Evolutionary conservation across 2,113 vertebrate species (phyloP).

Genomic region (Seriola quinqueradiata): DNA sequence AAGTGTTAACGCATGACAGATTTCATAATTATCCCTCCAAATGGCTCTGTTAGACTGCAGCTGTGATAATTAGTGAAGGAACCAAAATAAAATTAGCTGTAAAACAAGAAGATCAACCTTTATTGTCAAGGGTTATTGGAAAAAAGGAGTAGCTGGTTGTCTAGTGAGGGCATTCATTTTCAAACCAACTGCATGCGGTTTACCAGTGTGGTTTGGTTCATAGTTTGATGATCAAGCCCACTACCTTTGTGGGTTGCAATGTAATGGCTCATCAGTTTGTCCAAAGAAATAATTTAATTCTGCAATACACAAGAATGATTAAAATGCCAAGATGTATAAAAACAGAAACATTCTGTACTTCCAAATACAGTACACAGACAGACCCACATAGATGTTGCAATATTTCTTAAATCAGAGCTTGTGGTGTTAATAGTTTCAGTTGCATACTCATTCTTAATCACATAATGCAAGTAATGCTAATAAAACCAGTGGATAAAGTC

Average conservation of each 20-base stretch:
- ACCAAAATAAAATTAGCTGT: conserved; percentile 28
- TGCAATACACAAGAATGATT: conserved; percentile 49
- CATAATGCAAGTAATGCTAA: conserved; percentile 62
- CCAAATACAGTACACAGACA: conserved; percentile 51
- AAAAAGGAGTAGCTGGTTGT: conserved; percentile 43
- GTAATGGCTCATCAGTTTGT: conserved; percentile 43
- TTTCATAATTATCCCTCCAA: background rate
- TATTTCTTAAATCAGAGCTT: conserved; percentile 45
- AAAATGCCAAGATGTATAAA: conserved; percentile 57
- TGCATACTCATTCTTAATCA: conserved; percentile 57
- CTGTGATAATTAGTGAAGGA: background rate
- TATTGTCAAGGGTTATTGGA: conserved; percentile 61
- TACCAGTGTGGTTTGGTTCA: conserved; percentile 46
- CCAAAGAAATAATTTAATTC: conserved; percentile 48
- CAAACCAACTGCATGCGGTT: conserved; percentile 77
- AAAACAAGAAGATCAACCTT: conserved; percentile 72
- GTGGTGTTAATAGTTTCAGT: conserved; percentile 39
- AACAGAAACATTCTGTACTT: conserved; percentile 48
- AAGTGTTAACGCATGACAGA: background rate
- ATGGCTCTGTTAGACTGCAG: background rate
- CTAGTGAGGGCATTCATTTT: conserved; percentile 60
- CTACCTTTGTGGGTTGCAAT: conserved; percentile 10
- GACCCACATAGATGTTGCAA: conserved; percentile 27
- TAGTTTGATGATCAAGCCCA: conserved; percentile 16
- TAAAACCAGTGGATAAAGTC: conserved; percentile 51